Evolutionary conservation across 92 coral and sea anemone genomes (phyloP), one percentile per base, ranked within the genome.

Genomic region (Zoanthus solanderi): DNA sequence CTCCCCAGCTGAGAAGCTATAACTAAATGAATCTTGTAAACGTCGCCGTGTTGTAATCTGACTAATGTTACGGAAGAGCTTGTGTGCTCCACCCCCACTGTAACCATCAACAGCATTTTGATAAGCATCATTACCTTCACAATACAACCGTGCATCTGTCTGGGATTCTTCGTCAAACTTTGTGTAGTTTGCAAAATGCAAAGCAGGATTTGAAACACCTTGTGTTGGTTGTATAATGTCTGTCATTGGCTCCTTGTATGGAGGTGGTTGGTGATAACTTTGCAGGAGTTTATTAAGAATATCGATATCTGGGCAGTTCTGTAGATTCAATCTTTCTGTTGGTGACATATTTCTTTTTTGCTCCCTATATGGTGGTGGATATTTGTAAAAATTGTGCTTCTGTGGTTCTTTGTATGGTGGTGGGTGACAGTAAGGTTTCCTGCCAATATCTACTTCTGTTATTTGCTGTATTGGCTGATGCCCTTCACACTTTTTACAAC

Each of bases 281-380:
- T 89, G 91, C 57, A 87, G 73, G 45, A 90, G 89, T 76, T 78
- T 88, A 48, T 77, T 75, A 76, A 75, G 89, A 32, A 90, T 58
- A 74, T 89, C 83, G 66, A 82, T 57, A 32, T 84, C 91, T 12
- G 89, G 84, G 28, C 80, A 10, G 50, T 72, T 84, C 63, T 77
- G 68, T 66, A 73, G 12, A 84, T 72, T 68, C 44, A 42, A 45
- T 13, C 89, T 88, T 18, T 89, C 90, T 61, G 84, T 0, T 65
- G 63, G 61, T 4, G 61, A 15, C 15, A 16, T 44, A 7, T 9
- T 71, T 42, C 29, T 54, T 67, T 58, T 83, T 61, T 89, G 89
- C 79, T 97, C 98, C 91, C 98, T 97, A 78, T 97, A 97, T 1
- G 98, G 99, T 1, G 99, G 99, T 2, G 98, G 99, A 82, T 94